phyloP scores from a whole-genome alignment of 2,888 invertebrate genomes.

The Lamellibrachia columna region DNA sequence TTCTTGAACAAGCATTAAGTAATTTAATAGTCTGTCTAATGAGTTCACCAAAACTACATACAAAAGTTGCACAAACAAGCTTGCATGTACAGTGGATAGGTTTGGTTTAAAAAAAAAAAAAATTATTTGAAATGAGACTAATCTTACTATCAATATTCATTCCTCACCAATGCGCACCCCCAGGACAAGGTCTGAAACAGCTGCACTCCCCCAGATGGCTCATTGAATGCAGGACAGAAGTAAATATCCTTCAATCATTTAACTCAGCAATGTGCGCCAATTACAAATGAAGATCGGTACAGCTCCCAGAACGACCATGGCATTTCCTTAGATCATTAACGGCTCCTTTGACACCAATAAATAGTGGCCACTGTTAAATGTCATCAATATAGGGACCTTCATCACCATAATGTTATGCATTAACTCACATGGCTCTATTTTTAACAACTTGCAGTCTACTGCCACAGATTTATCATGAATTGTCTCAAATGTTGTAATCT shows the following conservation, averaged over 20 bases:
- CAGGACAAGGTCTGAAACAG: not conserved
- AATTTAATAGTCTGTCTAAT: too few species aligned
- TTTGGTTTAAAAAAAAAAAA: too few species aligned
- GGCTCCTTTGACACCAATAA: not conserved
- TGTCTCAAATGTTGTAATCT: not conserved
- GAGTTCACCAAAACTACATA: too few species aligned
- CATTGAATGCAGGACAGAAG: not conserved
- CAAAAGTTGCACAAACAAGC: too few species aligned
- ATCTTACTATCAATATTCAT: not conserved
- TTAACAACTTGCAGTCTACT: not conserved
- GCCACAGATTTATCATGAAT: not conserved
- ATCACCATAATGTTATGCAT: not conserved
- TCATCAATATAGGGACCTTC: not conserved
- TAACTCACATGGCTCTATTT: not conserved
- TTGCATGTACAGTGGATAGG: too few species aligned
- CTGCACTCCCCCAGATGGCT: not conserved
- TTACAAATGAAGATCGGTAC: conserved; percentile 9
- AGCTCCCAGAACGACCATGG: not conserved
- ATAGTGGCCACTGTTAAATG: not conserved
- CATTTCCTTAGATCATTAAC: not conserved
- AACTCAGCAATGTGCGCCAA: not conserved
- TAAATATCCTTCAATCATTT: not conserved
- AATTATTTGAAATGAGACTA: not conserved
- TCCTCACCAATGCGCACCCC: not conserved
- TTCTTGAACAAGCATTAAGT: too few species aligned